Evolutionary conservation across 2,888 invertebrate genomes (phyloP).

Genomic region (Argyresthia goedartella): DNA sequence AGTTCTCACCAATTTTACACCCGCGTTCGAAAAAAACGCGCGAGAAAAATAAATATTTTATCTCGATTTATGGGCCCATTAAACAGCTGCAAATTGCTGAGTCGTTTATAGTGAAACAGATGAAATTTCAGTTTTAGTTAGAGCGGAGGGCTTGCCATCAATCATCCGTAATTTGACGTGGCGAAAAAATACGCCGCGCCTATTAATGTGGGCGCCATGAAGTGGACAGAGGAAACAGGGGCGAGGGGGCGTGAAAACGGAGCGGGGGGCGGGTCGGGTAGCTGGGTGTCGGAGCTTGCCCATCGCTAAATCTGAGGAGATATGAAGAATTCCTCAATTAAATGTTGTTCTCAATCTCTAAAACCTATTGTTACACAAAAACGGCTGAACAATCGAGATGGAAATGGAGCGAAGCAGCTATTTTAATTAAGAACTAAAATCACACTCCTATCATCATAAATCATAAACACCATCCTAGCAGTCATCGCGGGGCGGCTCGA

Average conservation of each 20-base stretch:
- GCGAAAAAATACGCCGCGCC: conserved; percentile 1
- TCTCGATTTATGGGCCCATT: conserved; percentile 4
- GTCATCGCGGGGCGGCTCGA: no score
- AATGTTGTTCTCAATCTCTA: no score
- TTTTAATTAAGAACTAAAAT: no score
- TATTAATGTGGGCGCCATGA: not conserved
- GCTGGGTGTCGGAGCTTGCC: not conserved
- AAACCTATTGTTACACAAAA: not conserved
- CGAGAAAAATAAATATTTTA: conserved; percentile 4
- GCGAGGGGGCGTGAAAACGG: no score
- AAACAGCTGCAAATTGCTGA: conserved; percentile 4
- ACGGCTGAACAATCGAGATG: not conserved
- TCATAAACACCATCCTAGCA: no score
- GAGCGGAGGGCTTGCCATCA: conserved; percentile 1
- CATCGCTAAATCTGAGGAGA: not conserved
- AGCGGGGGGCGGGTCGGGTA: not conserved
- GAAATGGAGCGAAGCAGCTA: no score
- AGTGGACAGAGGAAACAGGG: not conserved
- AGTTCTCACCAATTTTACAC: conserved; percentile 2
- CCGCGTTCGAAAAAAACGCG: not conserved
- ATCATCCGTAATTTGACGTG: conserved; percentile 9
- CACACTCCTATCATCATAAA: no score
- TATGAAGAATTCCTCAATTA: not conserved
- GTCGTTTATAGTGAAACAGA: conserved; percentile 5
- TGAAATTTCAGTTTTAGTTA: conserved; percentile 6